Percentiles rank a stretch among this genome's conserved stretches.
phyloP scores from a whole-genome alignment of 2,113 vertebrate genomes.

The Phycodurus eques region DNA sequence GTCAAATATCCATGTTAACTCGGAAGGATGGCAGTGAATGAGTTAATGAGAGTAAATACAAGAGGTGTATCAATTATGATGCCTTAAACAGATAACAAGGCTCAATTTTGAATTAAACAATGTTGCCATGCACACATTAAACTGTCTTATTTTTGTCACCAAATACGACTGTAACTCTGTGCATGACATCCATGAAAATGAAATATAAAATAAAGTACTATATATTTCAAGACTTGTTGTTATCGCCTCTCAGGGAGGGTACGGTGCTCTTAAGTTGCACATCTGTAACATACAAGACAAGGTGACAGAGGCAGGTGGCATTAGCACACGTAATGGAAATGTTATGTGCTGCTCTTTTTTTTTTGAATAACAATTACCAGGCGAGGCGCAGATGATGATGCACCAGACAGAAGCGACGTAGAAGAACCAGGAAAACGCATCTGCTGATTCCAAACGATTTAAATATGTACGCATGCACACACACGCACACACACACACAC shows the following conservation, averaged over 20 bases:
- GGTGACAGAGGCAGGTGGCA: conserved; percentile 18
- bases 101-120: neutral
- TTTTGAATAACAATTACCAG: conserved; percentile 37
- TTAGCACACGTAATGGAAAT: conserved; percentile 55
- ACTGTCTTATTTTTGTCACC: neutral
- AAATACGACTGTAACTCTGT: neutral
- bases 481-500: conserved; percentile 6
- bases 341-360: conserved; percentile 46
- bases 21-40: too few species aligned
- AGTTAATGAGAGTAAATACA: neutral
- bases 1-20: too few species aligned
- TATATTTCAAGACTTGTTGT: conserved; percentile 9
- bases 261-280: conserved; percentile 23
- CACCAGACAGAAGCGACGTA: conserved; percentile 27
- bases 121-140: neutral
- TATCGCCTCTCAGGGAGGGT: conserved; percentile 19
- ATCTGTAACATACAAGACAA: conserved; percentile 6
- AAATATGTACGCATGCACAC: conserved; percentile 1
- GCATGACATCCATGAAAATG: neutral
- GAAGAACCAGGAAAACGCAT: conserved; percentile 59
- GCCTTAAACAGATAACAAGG: neutral
- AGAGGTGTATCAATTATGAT: neutral
- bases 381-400: conserved; percentile 29
- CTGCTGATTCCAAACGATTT: conserved; percentile 32
- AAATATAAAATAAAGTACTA: too few species aligned